Evolutionary conservation across 2,113 vertebrate genomes (phyloP), one percentile per base, ranked within the genome.

Genomic region (Crotalus tigris): DNA sequence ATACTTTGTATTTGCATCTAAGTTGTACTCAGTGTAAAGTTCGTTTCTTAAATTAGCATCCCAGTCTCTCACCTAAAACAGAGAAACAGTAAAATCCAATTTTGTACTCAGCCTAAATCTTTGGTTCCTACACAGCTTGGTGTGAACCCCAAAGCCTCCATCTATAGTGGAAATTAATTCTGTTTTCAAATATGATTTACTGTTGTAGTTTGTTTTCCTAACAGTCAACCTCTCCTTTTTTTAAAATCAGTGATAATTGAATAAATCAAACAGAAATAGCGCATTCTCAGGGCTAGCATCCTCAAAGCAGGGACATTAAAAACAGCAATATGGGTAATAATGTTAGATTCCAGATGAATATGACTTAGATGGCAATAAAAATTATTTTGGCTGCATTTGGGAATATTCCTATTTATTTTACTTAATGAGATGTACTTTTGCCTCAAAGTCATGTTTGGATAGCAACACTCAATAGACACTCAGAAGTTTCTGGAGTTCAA

Each of bases 1-100:
- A 26, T 97, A 98, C 8, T 29, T 59, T 13, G 93, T 95, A 90
- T 93, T 59, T 1, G 97, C 95, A 92, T 95, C 96, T 95, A 98
- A 89, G 44, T 86, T 1, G 93, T 98, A 97, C 88, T 1, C 95
- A 0, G 49, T 95, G 23, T 19, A 19, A 39, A 92, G 87, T 0
- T 17, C 0, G 0, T 88, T 55, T 59, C 4, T 95, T 0, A 92
- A 24, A 9, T 4, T 53, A 0, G 2, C 0, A 0, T 93, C 61
- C 53, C 97, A 93, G 29, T 3, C 88, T 92, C 94, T 94, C 54
- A 96, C 94, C 97, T 97, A 91, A 92, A 93, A 93, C 26, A 19
- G 33, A 93, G 39, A 39, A 90, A 55, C 39, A 92, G 54, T 33
- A 81, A 85, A 89, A n/a, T 13, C 21, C 89, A 23, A 4, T 90